Evolutionary conservation across 2,888 invertebrate genomes (phyloP), one percentile per base, ranked within the genome.

Genomic region (Diaperis boleti): DNA sequence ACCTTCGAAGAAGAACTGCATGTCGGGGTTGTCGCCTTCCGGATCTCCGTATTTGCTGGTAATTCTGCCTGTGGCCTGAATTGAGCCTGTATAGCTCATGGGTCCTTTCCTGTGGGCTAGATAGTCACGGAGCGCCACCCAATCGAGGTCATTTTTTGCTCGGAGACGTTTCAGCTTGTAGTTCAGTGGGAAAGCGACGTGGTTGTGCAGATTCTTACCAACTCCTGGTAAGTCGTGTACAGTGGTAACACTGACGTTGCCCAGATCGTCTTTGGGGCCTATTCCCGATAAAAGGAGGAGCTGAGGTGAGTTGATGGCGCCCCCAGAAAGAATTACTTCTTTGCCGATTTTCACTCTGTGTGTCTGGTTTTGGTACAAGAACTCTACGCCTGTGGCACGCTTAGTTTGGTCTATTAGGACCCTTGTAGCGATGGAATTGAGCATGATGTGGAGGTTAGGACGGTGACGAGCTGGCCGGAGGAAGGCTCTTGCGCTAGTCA

Each of bases 131-230:
- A 85, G 85, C 0, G 84, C 79, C 1, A 84, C 83, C 87, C 87
- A 88, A 65, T 84, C 84, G 41, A 89, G 72, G 15, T 86, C 83
- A 1, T 84, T 84, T 1, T 80, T 75, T 42, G 84, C 83, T 0
- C 83, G 81, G 26, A 84, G 82, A 55, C 84, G 81, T 2, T 74
- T 81, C 67, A 87, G 77, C 0, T 82, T 82, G 72, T 85, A 88
- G 15, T 82, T 80, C 3, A 89, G 59, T 1, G 78, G 79, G 14
- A 86, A 85, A 0, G 88, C 86, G 0, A 89, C 87, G 69, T 89
- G 89, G 73, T 89, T 89, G 54, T 88, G 88, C 0, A 89, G 78
- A 71, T 89, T 89, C 71, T 86, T 85, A 0, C 89, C 89, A 0
- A 89, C 89, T 0, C 39, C 39, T 0, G 87, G 88, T n/a, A 89